Evolutionary conservation across 2,113 vertebrate species (phyloP), one percentile per base, ranked within the genome.

Genomic region (Cervus canadensis): DNA sequence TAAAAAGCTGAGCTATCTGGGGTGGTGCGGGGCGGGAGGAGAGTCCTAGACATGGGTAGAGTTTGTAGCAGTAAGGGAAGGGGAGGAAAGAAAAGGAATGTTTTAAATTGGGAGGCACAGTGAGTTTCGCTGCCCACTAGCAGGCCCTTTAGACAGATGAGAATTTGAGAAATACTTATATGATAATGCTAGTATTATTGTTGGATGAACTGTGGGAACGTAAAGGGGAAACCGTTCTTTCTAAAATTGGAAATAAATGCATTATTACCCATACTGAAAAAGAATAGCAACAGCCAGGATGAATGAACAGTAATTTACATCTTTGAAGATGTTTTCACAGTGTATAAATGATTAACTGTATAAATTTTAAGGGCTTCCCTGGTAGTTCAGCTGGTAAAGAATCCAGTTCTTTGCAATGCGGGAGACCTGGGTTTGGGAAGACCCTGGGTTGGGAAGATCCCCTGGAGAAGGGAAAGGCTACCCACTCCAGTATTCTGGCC

Each of bases 51-150:
- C 17, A 17, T 48, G 54, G 28, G 56, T 62, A 26, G 28, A 54
- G 43, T 93, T 93, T 89, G 17, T 78, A 93, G 79, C 56, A 93
- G 21, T 79, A 64, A 78, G 50, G 48, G 36, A 78, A 64, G 45
- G 2, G 43, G 50, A 50, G 59, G 43, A n/a, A 82, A 74, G 23
- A 40, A 89, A 30, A 5, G 45, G 50, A 94, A 28, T 94, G 25
- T 90, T 84, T 25, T 23, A 60, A 28, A 79, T 30, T 67, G 28
- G 9, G 15, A 86, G 23, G 48, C 33, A 79, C 13, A 85, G 26
- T 54, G 30, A 87, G 25, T 92, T 59, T 82, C 54, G 16, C 2
- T 67, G 36, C 79, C 67, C 30, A 64, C 45, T 78, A 78, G 48
- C 33, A 79, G 56, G 25, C 87, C 56, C 33, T 67, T 90, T 86